Conservation (phyloP, 2,888 invertebrate species). For the Amblyjoppa fuscipennis region DNA sequence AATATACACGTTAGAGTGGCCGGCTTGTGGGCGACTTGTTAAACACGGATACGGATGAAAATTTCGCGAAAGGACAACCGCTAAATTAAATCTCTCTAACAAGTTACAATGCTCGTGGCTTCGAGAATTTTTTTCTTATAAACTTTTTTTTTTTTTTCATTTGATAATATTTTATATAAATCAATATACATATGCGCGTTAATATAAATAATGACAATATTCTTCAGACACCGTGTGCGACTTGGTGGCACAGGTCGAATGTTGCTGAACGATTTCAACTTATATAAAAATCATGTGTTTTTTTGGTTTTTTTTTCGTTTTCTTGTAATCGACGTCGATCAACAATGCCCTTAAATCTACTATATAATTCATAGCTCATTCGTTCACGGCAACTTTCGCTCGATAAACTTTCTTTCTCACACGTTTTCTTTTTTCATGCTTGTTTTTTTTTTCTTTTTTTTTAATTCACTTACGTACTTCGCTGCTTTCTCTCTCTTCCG, state of each 20-base stretch:
- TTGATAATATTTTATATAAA: slow-evolving; percentile 38
- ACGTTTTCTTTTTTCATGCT: background rate
- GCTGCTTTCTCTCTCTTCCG: slow-evolving; percentile 33
- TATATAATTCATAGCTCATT: slow-evolving; percentile 38
- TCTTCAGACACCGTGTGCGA: background rate
- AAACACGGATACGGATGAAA: too few species aligned
- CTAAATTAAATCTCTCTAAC: background rate
- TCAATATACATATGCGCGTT: slow-evolving; percentile 29
- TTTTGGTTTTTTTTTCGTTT: slow-evolving; percentile 11
- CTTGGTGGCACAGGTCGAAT: slow-evolving; percentile 7
- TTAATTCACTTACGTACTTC: slow-evolving; percentile 45
- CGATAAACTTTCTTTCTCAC: slow-evolving; percentile 28
- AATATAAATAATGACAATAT: slow-evolving; percentile 10
- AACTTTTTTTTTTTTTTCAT: background rate
- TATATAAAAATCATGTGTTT: slow-evolving; percentile 18
- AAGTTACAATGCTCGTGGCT: background rate
- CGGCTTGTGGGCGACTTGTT: too few species aligned
- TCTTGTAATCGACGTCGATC: slow-evolving; percentile 64
- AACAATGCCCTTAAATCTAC: slow-evolving; percentile 61
- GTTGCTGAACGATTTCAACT: slow-evolving; percentile 43
- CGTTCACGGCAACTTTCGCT: slow-evolving; percentile 44
- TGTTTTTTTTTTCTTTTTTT: too few species aligned
- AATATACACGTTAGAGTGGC: too few species aligned
- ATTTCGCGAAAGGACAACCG: background rate
- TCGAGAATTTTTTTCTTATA: slow-evolving; percentile 8